phyloP scores from a whole-genome alignment of 2,113 vertebrate genomes.

The Apteryx owenii region DNA sequence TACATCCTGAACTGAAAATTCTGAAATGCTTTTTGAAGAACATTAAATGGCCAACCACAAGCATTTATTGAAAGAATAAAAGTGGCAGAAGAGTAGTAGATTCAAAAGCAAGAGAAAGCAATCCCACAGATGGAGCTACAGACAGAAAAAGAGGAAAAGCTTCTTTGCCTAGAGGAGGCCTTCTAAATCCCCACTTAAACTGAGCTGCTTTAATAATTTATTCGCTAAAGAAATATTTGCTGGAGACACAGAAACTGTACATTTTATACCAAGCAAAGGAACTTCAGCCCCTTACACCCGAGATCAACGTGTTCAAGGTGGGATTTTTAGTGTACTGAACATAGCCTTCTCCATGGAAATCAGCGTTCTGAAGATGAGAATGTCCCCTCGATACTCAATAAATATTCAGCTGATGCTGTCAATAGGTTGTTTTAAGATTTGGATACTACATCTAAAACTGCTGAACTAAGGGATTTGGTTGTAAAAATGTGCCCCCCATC shows the following conservation, averaged over 20 bases:
- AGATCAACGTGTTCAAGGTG: background rate
- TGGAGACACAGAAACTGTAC: background rate
- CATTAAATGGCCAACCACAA: background rate
- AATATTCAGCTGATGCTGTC: background rate
- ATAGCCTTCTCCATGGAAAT: background rate
- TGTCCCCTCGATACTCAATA: background rate
- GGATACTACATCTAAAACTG: background rate
- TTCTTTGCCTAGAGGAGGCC: background rate
- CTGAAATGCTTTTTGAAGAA: background rate
- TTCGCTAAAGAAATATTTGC: background rate
- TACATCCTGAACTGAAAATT: background rate
- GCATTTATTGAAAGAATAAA: background rate
- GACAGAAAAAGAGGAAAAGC: background rate
- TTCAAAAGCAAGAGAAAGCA: background rate
- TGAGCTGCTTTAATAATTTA: background rate
- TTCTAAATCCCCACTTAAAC: background rate
- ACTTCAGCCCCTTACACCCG: background rate
- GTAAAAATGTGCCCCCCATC: background rate
- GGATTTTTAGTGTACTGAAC: background rate
- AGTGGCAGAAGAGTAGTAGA: background rate
- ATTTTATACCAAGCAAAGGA: background rate
- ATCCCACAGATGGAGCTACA: background rate
- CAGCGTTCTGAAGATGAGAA: background rate
- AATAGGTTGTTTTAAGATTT: background rate
- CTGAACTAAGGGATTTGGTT: background rate